phyloP scores from a whole-genome alignment of 23 tunicate species.

The Ascidia mentula region DNA sequence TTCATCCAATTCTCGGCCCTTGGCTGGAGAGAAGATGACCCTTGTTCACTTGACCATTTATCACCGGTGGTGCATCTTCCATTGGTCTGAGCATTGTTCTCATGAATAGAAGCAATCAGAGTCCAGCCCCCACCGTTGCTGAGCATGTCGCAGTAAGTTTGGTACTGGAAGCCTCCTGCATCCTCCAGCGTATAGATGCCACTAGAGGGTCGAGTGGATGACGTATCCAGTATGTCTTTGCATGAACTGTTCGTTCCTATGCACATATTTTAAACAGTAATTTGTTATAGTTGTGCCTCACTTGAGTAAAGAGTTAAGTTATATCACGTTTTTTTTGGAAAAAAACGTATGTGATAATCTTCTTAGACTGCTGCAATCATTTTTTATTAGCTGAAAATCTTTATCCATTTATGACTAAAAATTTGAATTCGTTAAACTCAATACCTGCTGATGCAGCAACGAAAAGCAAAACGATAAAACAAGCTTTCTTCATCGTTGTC shows the following conservation, averaged over 20 bases:
- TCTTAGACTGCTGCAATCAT: no score
- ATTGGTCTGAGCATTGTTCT: conserved; percentile 27
- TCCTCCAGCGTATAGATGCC: conserved; percentile 33
- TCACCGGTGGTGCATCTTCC: conserved; percentile 61
- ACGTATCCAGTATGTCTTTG: neutral
- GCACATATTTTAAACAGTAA: no score
- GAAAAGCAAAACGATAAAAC: no score
- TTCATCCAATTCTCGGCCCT: conserved; percentile 63
- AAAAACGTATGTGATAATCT: no score
- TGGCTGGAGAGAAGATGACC: neutral
- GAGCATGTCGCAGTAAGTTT: conserved; percentile 42
- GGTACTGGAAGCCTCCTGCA: neutral
- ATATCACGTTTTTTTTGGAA: no score
- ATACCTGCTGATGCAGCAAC: no score
- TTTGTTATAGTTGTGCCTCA: no score
- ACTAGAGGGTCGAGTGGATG: neutral
- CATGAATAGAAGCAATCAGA: conserved; percentile 43
- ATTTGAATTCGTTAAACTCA: no score
- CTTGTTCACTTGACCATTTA: conserved; percentile 67
- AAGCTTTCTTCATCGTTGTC: no score
- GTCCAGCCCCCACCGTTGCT: conserved; percentile 43
- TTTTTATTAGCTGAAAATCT: no score
- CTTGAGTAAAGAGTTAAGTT: no score
- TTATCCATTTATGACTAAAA: no score
- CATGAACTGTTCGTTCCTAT: neutral